Percentiles rank a stretch among this genome's conserved stretches.
These are phyloP conservation scores for Corythoichthys intestinalis DNA, from an alignment of 2,113 vertebrate species.

Conservation along the genomic window DNA sequence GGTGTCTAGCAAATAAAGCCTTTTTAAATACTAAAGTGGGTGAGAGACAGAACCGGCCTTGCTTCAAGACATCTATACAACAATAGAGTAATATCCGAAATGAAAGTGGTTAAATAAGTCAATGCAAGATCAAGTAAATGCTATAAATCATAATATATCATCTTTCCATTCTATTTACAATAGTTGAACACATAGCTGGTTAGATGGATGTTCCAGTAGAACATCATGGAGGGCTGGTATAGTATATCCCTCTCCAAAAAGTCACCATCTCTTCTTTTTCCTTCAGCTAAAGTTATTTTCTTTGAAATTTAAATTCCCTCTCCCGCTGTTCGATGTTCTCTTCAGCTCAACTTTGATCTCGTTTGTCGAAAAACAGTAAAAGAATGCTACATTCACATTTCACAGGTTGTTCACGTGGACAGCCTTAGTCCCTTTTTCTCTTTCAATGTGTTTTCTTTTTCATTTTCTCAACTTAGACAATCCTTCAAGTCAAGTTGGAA, in stretches of 20 bases:
- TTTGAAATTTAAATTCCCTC: slow-evolving; percentile 27
- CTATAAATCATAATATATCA: slow-evolving; percentile 72
- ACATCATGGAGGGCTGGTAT: slow-evolving; percentile 48
- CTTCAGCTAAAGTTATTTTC: slow-evolving; percentile 44
- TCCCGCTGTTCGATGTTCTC: slow-evolving; percentile 51
- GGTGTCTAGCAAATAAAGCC: slow-evolving; percentile 62
- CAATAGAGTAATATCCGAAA: slow-evolving; percentile 71
- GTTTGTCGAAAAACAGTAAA: slow-evolving; percentile 74
- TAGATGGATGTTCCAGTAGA: slow-evolving; percentile 58
- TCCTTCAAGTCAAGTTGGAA: background rate
- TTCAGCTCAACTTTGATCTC: slow-evolving; percentile 63
- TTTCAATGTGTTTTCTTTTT: slow-evolving; percentile 19
- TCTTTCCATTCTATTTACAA: slow-evolving; percentile 72
- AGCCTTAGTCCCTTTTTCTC: slow-evolving; percentile 65
- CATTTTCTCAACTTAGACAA: slow-evolving; percentile 28
- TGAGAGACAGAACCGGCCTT: slow-evolving; percentile 64
- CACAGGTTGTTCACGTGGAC: slow-evolving; percentile 79
- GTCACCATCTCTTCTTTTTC: slow-evolving; percentile 47
- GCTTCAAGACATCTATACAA: slow-evolving; percentile 68
- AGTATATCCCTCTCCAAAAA: slow-evolving; percentile 46
- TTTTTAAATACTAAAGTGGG: slow-evolving; percentile 59
- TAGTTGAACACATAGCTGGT: slow-evolving; percentile 68
- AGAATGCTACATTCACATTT: slow-evolving; percentile 84
- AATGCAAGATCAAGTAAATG: slow-evolving; percentile 72
- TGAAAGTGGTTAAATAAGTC: slow-evolving; percentile 74